Conservation (phyloP, 2,888 invertebrate genomes). For the Caenorhabditis afra region DNA sequence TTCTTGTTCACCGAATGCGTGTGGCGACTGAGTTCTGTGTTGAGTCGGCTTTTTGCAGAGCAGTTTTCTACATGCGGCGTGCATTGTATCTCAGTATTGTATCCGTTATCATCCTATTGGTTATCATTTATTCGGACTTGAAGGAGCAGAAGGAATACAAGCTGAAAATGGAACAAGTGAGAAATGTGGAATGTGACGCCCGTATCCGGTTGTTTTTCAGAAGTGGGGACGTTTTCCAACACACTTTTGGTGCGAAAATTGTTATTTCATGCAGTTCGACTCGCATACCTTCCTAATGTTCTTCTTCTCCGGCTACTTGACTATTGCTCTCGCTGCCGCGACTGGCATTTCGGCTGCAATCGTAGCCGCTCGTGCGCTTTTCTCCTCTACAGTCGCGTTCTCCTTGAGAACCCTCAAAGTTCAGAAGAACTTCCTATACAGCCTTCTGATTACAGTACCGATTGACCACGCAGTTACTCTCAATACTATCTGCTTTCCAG, state of each 20-base stretch:
- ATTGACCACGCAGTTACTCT: no score
- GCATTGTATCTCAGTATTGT: not conserved
- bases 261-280: constrained; percentile 1
- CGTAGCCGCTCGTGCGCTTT: not conserved
- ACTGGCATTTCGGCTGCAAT: not conserved
- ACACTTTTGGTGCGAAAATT: not conserved
- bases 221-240: not conserved
- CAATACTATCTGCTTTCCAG: no score
- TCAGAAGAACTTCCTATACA: not conserved
- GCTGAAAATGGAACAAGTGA: not conserved
- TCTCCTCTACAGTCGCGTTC: not conserved
- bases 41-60: not conserved
- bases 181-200: no score
- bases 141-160: not conserved
- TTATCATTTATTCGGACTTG: not conserved
- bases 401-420: not conserved
- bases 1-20: not conserved
- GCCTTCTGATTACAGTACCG: not conserved
- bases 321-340: not conserved
- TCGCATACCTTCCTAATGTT: not conserved
- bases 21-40: not conserved
- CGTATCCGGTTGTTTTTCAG: not conserved
- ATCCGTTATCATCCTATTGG: not conserved
- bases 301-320: not conserved
- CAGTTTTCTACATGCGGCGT: not conserved